Evolutionary conservation across 2,797 vertebrate genomes (phyloP), one percentile per base, ranked within the genome.

Genomic region (Epinephelus malabaricus): DNA sequence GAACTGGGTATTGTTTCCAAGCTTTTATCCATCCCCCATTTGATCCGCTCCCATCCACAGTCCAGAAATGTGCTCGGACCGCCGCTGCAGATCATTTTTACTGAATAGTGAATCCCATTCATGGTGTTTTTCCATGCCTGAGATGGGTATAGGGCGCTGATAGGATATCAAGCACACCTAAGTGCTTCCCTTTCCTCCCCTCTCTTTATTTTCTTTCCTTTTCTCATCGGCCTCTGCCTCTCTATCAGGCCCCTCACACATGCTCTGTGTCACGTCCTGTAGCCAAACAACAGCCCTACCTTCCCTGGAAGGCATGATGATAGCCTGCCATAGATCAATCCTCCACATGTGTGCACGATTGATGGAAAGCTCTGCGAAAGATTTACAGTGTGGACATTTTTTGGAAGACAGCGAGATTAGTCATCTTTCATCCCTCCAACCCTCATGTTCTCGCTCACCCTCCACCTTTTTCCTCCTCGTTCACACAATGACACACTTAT

Each of bases 111-210:
- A 82, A 78, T 79, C 82, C 79, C 85, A 73, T 85, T 87, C 81
- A 78, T 83, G 69, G 89, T 92, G 88, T 92, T 94, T 93, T 94
- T 93, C 91, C 90, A 92, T 83, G 83, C 80, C 87, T 73, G 78
- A 69, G 87, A 93, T 92, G 90, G 90, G 87, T 92, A 93, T 91
- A 89, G 87, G 88, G 79, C 68, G 74, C 92, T 90, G 92, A 91
- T 93, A 90, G 92, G 92, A 92, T 93, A 94, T 93, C 89, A 89
- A 92, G 89, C 91, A 88, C 93, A 94, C 94, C 93, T 94, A 94
- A 94, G 92, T 94, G 93, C 90, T 94, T 94, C 94, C 93, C 82
- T 94, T 94, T 94, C 94, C 94, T 90, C 87, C 40, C 71, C 91
- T 87, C 83, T 86, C 91, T 92, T 93, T 92, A 93, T 93, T 92